phyloP scores from a whole-genome alignment of 2,113 vertebrate species.

The Nipponia nippon region DNA sequence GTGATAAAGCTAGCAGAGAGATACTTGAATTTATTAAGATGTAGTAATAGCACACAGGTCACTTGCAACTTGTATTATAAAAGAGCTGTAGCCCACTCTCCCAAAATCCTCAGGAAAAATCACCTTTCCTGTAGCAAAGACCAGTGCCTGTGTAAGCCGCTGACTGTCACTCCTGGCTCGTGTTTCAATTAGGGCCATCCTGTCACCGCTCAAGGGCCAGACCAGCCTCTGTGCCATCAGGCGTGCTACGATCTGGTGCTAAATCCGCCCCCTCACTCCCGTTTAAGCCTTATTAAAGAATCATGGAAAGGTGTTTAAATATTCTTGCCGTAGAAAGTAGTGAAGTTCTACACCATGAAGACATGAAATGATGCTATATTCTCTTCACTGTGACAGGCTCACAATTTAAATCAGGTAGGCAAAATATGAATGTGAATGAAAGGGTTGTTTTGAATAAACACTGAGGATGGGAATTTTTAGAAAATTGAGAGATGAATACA shows the following conservation, averaged over 20 bases:
- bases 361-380: background rate
- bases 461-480: background rate
- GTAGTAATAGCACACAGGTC: background rate
- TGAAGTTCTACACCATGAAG: background rate
- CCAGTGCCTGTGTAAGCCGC: rapidly evolving
- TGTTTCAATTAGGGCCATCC: background rate
- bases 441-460: background rate
- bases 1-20: background rate
- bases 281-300: background rate
- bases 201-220: background rate
- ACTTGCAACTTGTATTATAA: background rate
- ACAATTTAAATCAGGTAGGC: background rate
- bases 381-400: background rate
- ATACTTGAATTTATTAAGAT: background rate
- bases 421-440: background rate
- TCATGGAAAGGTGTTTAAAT: background rate
- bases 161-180: rapidly evolving
- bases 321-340: background rate
- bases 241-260: rapidly evolving
- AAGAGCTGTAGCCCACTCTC: background rate
- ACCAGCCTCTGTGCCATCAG: background rate
- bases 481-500: background rate
- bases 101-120: background rate
- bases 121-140: background rate
- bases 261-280: background rate